These are phyloP conservation scores for Andricus curvator DNA, from an alignment of 2,888 invertebrate species.

Conservation along the genomic window DNA sequence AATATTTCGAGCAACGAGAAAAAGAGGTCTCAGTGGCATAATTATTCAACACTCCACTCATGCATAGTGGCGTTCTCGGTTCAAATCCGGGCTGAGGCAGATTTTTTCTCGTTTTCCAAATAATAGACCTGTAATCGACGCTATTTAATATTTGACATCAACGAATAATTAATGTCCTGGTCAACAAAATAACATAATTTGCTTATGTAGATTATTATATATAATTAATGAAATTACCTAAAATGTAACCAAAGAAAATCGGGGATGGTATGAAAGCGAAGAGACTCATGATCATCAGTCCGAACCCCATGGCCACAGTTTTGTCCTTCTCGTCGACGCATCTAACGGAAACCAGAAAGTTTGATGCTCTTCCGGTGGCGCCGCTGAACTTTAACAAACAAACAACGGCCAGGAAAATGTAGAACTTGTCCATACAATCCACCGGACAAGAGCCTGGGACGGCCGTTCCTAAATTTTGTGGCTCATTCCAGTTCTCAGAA, in stretches of 20 bases:
- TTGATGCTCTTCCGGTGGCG: slow-evolving; percentile 82
- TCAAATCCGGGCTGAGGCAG: too few relatives aligned
- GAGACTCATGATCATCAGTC: slow-evolving; percentile 84
- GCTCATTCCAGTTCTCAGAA: slow-evolving; percentile 50
- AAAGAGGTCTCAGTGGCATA: too few relatives aligned
- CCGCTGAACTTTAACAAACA: slow-evolving; percentile 82
- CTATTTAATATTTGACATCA: too few relatives aligned
- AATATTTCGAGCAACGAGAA: too few relatives aligned
- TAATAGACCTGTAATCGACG: too few relatives aligned
- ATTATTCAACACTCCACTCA: too few relatives aligned
- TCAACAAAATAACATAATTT: too few relatives aligned
- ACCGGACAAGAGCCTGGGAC: slow-evolving; percentile 80
- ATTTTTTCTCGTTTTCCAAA: too few relatives aligned
- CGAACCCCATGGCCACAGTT: slow-evolving; percentile 86
- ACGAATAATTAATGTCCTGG: too few relatives aligned
- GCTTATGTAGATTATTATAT: too few relatives aligned
- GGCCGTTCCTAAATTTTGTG: slow-evolving; percentile 73
- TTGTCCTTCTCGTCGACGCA: slow-evolving; percentile 88
- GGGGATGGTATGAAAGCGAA: slow-evolving; percentile 88
- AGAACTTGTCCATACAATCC: slow-evolving; percentile 81
- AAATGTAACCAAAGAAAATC: slow-evolving; percentile 86
- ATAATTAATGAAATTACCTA: slow-evolving; percentile 78
- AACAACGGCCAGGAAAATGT: slow-evolving; percentile 80
- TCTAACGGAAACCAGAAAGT: slow-evolving; percentile 83
- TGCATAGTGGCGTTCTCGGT: too few relatives aligned